These are phyloP conservation scores for Stegodyphus dumicola DNA, from an alignment of 1,140 invertebrate species.

Conservation along the genomic window DNA sequence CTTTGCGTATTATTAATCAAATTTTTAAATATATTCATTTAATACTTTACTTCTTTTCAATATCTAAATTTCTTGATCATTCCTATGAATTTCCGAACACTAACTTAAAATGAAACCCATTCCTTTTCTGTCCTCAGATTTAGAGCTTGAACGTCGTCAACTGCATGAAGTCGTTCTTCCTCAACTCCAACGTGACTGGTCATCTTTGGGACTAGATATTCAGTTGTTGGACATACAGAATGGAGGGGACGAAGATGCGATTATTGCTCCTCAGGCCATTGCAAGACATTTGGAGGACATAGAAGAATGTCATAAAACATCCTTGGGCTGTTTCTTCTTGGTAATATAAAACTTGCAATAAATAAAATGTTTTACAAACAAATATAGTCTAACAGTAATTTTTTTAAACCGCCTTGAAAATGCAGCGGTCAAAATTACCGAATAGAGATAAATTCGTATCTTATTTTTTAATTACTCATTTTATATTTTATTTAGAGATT, in stretches of 20 bases:
- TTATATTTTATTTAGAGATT: no score
- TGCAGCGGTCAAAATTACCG: no score
- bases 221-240: conserved; percentile 82
- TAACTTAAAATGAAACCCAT: neutral
- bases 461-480: no score
- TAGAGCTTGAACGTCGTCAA: conserved; percentile 80
- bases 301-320: conserved; percentile 77
- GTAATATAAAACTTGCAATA: conserved; percentile 73
- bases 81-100: no score
- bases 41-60: no score
- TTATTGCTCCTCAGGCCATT: conserved; percentile 70
- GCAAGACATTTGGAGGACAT: conserved; percentile 80
- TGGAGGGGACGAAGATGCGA: conserved; percentile 73
- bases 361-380: no score
- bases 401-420: no score
- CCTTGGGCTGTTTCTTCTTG: conserved; percentile 83
- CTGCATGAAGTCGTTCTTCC: conserved; percentile 82
- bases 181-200: conserved; percentile 81
- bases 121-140: conserved; percentile 72
- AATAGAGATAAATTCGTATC: no score
- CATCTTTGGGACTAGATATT: conserved; percentile 82
- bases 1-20: no score
- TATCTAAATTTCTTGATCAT: neutral
- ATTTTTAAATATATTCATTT: no score
- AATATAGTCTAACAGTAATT: no score